Evolutionary conservation across 2,888 invertebrate species (phyloP).

Genomic region (Cantharis rufa): DNA sequence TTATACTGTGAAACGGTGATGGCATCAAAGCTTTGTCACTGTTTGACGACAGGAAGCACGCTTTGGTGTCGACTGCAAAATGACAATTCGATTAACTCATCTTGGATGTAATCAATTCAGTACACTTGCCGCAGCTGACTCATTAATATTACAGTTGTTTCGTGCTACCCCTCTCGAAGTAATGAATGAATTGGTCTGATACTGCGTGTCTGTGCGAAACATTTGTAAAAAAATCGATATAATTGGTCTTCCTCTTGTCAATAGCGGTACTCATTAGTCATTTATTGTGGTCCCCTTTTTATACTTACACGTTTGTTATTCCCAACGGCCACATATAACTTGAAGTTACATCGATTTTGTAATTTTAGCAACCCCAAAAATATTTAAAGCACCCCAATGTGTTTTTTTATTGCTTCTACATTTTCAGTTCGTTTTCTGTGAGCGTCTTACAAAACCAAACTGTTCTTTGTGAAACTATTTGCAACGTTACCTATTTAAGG

Average conservation of each 20-base stretch:
- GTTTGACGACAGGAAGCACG: background rate
- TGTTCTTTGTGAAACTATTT: too few species aligned
- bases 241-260: background rate
- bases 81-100: background rate
- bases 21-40: background rate
- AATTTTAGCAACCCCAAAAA: background rate
- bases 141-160: background rate
- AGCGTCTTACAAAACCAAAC: background rate
- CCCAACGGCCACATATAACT: background rate
- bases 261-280: background rate
- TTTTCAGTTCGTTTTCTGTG: background rate
- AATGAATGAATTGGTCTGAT: background rate
- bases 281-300: background rate
- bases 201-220: background rate
- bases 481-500: too few species aligned
- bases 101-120: background rate
- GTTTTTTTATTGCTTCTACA: background rate
- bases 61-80: background rate
- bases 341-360: background rate
- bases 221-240: background rate
- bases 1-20: background rate
- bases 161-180: background rate
- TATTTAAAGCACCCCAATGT: background rate
- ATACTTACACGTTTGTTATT: background rate
- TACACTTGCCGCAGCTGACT: background rate